Evolutionary conservation across 2,113 vertebrate species (phyloP), one percentile per base, ranked within the genome.

Genomic region (Eublepharis macularius): DNA sequence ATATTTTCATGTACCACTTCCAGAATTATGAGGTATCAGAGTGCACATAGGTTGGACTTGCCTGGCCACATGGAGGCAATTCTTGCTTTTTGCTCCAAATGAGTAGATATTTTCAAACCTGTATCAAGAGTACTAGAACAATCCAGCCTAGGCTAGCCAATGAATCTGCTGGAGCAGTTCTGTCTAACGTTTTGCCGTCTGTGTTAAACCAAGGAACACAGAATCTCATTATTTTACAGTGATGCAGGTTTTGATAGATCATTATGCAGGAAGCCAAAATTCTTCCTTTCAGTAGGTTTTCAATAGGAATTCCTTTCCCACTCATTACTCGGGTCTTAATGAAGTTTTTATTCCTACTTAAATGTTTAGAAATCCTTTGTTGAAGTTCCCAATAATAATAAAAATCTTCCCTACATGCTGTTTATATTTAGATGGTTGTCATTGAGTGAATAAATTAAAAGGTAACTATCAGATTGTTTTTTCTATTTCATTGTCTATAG

Each of bases 321-420:
- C 79, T 12, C 63, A 49, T 9, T 80, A 19, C 16, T 80, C 47
- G 79, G 63, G 68, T 49, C 79, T 80, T 34, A 80, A 80, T 68
- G 32, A 45, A 39, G 17, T 68, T 68, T 80, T 68, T 80, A 47
- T 68, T 80, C 79, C 60, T 80, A 66, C 43, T 80, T 66, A 68
- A 45, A 68, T 80, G 34, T n/a, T 80, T 80, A 66, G 57, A 68
- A 68, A 80, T 80, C 78, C 41, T 66, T 80, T 32, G 66, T 43
- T 65, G 14, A 14, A 12, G 4, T 80, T 68, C 32, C 32, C 68
- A 34, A 47, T 68, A 49, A 80, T 66, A 80, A 68, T 47, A 54
- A n/a, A 51, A n/a, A 66, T 66, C 41, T 47, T 66, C 26, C 29
- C 34, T 80, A n/a, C 47, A 43, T 80, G 26, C 41, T 80, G 17